phyloP scores from a whole-genome alignment of 2,888 invertebrate genomes.

The Polia nebulosa region DNA sequence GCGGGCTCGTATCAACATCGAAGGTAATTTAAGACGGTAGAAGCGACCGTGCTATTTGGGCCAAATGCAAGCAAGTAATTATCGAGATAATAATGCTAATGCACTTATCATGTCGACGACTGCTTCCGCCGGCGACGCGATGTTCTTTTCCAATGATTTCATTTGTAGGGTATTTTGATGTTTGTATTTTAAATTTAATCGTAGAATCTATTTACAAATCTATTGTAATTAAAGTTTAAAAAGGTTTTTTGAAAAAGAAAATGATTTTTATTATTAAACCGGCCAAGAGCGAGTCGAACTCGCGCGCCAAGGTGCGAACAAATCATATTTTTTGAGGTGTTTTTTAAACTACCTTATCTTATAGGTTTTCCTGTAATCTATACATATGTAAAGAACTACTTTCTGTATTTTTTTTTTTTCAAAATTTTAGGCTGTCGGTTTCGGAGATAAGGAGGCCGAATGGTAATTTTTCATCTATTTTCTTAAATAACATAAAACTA shows the following conservation, averaged over 20 bases:
- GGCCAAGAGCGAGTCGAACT: too few species aligned
- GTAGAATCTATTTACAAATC: constrained; percentile 49
- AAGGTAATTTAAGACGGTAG: constrained; percentile 86
- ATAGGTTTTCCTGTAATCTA: too few species aligned
- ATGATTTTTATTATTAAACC: too few species aligned
- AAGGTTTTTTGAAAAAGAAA: neutral
- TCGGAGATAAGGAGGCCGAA: too few species aligned
- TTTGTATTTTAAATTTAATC: constrained; percentile 53
- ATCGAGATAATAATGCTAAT: constrained; percentile 91
- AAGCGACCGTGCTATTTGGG: constrained; percentile 87
- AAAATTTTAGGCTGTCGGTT: too few species aligned
- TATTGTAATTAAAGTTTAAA: constrained; percentile 23
- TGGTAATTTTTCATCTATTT: too few species aligned
- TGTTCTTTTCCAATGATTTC: constrained; percentile 74
- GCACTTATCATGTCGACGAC: constrained; percentile 90
- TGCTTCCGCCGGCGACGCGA: constrained; percentile 84
- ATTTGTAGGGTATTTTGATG: constrained; percentile 69
- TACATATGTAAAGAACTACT: too few species aligned
- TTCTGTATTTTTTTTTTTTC: too few species aligned
- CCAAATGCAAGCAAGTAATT: constrained; percentile 90
- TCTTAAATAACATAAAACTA: too few species aligned
- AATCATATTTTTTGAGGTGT: too few species aligned
- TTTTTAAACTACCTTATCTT: too few species aligned
- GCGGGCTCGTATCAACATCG: constrained; percentile 79
- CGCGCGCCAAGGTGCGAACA: too few species aligned